Evolutionary conservation across 2,888 invertebrate species (phyloP).

Genomic region (Nemurella pictetii): DNA sequence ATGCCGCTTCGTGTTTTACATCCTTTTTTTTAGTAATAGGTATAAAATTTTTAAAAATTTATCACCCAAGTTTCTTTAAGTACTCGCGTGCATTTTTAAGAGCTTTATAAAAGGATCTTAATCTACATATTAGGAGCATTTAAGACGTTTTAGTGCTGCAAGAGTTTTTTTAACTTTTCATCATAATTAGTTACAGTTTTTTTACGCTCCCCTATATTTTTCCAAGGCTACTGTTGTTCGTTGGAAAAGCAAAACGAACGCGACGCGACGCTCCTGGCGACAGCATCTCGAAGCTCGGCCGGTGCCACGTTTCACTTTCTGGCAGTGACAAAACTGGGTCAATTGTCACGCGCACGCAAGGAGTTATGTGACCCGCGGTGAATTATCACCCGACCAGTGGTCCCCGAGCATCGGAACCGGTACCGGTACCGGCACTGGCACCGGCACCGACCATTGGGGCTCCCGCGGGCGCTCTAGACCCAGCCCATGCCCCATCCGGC

Average conservation of each 20-base stretch:
- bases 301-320: neutral
- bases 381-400: neutral
- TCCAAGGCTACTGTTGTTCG: neutral
- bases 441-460: neutral
- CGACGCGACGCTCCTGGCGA: neutral
- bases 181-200: neutral
- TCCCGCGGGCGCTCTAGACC: neutral
- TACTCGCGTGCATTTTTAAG: neutral
- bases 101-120: constrained; percentile 15
- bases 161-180: neutral
- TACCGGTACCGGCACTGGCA: neutral
- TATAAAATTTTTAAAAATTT: neutral
- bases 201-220: neutral
- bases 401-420: neutral
- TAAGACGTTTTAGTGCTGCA: neutral
- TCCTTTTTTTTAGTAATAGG: neutral
- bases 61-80: neutral
- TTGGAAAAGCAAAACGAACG: neutral
- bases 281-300: neutral
- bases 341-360: neutral
- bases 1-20: neutral
- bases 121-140: constrained; percentile 21
- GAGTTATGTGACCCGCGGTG: neutral
- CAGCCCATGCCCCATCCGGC: neutral
- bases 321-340: neutral